A percentile compares a stretch with the other conserved stretches of the same genome.
Conservation (phyloP, 2,797 vertebrate species). For the Gambelia wislizenii region DNA sequence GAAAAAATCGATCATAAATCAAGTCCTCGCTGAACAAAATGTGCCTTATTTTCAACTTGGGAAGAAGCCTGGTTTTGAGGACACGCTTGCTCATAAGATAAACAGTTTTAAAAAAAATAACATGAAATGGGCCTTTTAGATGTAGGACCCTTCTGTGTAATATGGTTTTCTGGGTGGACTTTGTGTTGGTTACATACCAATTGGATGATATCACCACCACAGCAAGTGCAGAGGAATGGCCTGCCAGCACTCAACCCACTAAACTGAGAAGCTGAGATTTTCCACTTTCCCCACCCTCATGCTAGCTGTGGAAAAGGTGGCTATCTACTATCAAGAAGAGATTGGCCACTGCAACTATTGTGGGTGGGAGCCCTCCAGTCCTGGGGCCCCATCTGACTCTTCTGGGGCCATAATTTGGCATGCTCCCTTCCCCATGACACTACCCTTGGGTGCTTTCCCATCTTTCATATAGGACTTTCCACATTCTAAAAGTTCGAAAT, state of each 20-base stretch:
- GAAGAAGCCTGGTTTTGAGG: not conserved
- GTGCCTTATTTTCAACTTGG: constrained; percentile 41
- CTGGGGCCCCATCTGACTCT: no score
- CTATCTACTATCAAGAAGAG: not conserved
- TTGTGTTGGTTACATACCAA: not conserved
- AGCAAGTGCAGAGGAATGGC: not conserved
- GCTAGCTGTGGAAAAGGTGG: not conserved
- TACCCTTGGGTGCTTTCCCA: no score
- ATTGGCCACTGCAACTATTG: not conserved
- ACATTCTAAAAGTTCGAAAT: no score
- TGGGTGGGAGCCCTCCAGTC: no score
- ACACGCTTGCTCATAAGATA: constrained; percentile 26
- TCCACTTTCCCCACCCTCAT: not conserved
- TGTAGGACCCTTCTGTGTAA: not conserved
- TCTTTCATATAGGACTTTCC: no score
- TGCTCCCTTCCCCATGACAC: no score
- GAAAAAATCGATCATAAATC: constrained; percentile 52
- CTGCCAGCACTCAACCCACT: not conserved
- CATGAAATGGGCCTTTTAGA: not conserved
- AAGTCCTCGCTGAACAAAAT: constrained; percentile 50
- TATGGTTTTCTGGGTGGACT: not conserved
- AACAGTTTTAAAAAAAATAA: not conserved
- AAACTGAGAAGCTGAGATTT: not conserved
- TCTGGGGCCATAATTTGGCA: no score
- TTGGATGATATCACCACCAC: not conserved